Evolutionary conservation across 2,888 invertebrate species (phyloP).

Genomic region (Conistra vaccinii): DNA sequence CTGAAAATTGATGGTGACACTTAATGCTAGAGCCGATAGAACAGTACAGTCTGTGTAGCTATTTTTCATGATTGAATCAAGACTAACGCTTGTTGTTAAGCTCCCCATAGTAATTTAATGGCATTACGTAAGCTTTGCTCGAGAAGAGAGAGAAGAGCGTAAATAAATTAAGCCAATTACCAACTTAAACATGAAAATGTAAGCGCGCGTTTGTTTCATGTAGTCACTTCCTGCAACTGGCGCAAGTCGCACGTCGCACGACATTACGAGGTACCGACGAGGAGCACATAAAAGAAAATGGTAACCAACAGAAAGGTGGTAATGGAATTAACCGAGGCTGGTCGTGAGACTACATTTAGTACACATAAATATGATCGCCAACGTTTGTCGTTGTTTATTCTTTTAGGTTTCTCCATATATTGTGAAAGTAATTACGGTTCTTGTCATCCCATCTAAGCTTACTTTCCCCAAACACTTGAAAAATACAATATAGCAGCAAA

Average conservation of each 20-base stretch:
- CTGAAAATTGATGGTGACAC: slow-evolving; percentile 51
- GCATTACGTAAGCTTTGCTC: slow-evolving; percentile 30
- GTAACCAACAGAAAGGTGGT: slow-evolving; percentile 62
- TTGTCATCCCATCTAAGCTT: background rate
- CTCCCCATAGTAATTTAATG: slow-evolving; percentile 22
- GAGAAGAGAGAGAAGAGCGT: slow-evolving; percentile 24
- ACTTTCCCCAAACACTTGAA: slow-evolving; percentile 25
- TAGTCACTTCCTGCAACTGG: slow-evolving; percentile 59
- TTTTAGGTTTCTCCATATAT: slow-evolving; percentile 23
- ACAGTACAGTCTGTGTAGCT: slow-evolving; percentile 1
- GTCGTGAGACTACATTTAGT: slow-evolving; percentile 39
- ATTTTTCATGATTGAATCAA: slow-evolving; percentile 11
- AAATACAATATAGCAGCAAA: slow-evolving; percentile 28
- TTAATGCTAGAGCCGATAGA: slow-evolving; percentile 31
- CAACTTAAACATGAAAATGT: slow-evolving; percentile 58
- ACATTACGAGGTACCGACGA: slow-evolving; percentile 48
- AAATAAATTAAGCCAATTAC: slow-evolving; percentile 56
- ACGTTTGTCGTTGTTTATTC: slow-evolving; percentile 37
- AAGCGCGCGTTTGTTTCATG: slow-evolving; percentile 57
- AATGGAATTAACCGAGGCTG: slow-evolving; percentile 57
- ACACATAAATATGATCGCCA: slow-evolving; percentile 53
- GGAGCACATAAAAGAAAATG: slow-evolving; percentile 64
- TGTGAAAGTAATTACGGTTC: slow-evolving; percentile 36
- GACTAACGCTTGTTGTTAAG: slow-evolving; percentile 16
- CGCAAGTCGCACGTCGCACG: slow-evolving; percentile 47